Base-by-base conservation (phyloP, 1,140 invertebrate species). In the Anagrus nilaparvatae region DNA sequence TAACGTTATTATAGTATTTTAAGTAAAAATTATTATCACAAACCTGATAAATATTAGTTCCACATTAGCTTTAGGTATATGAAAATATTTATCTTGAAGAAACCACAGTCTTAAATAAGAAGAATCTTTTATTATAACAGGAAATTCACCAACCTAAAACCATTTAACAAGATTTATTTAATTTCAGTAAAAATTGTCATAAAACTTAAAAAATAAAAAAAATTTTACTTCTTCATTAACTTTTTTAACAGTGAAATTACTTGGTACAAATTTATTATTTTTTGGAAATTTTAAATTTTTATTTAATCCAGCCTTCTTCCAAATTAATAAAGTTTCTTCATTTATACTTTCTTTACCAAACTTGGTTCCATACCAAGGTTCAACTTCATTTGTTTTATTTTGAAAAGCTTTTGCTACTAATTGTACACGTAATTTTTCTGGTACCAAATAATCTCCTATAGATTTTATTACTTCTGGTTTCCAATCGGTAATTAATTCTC, bases 31-130 rank as follows among this genome's bases (percentile, higher is more conserved):
- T n/a, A n/a, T 19, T 8, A 30, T 24, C 16, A n/a, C n/a, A 65
- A 65, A 85, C 84, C 82, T 87, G 27, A 79, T 74, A 51, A 93
- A 77, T 54, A 90, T 81, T 52, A 92, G 77, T 32, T 76, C 80
- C 45, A 89, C 67, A 56, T 80, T 82, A 2, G 84, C 80, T 70
- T 94, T 97, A 0, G 95, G 95, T 36, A 97, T 69, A 6, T 79
- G 65, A 67, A 87, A 97, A 63, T 91, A 86, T 53, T 87, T 81
- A 67, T 98, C 94, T 63, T 94, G 88, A 58, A 95, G 93, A 63
- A 82, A 94, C 94, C 94, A 98, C 1, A 92, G 67, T 49, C 90
- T 70, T 45, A 82, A 73, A 30, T 89, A 67, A 0, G 79, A 70
- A 6, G 80, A 83, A 53, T 96, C 87, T 62, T 82, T 72, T 34